These are phyloP conservation scores for Mactra quadrangularis DNA, from an alignment of 1,140 invertebrate genomes.

Conservation along the genomic window DNA sequence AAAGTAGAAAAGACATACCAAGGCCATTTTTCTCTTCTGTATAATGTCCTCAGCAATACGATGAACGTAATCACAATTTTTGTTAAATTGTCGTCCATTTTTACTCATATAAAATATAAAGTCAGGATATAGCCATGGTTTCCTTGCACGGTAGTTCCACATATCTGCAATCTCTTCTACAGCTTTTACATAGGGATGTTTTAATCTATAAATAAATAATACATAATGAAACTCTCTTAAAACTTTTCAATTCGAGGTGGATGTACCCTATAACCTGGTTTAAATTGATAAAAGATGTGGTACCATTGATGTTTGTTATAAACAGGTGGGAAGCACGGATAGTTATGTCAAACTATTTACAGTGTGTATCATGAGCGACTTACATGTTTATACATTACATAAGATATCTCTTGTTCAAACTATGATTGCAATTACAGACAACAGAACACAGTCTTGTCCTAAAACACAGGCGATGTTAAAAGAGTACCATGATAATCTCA, in stretches of 20 bases:
- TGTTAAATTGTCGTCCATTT: conserved; percentile 45
- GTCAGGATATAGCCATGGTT: conserved; percentile 53
- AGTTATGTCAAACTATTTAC: too few relatives aligned
- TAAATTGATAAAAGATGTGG: background rate
- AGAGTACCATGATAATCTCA: too few relatives aligned
- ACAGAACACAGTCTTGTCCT: too few relatives aligned
- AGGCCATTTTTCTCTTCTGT: conserved; percentile 34
- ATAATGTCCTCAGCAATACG: conserved; percentile 59
- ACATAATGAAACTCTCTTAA: background rate
- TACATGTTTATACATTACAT: too few relatives aligned
- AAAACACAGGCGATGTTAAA: too few relatives aligned
- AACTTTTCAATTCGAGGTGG: background rate
- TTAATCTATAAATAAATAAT: background rate
- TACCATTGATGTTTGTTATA: background rate
- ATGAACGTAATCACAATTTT: conserved; percentile 61
- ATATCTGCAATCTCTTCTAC: conserved; percentile 32
- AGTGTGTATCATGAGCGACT: too few relatives aligned
- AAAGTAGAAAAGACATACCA: too few relatives aligned
- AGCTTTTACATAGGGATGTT: conserved; percentile 56
- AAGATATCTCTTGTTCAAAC: too few relatives aligned
- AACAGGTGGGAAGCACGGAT: background rate
- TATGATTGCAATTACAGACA: too few relatives aligned
- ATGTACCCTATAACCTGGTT: background rate
- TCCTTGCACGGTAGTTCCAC: conserved; percentile 43
- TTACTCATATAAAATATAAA: conserved; percentile 52